Percentiles rank a stretch among this genome's conserved stretches.
phyloP scores from a whole-genome alignment of 2,888 invertebrate species.

The Abscondita cerata region DNA sequence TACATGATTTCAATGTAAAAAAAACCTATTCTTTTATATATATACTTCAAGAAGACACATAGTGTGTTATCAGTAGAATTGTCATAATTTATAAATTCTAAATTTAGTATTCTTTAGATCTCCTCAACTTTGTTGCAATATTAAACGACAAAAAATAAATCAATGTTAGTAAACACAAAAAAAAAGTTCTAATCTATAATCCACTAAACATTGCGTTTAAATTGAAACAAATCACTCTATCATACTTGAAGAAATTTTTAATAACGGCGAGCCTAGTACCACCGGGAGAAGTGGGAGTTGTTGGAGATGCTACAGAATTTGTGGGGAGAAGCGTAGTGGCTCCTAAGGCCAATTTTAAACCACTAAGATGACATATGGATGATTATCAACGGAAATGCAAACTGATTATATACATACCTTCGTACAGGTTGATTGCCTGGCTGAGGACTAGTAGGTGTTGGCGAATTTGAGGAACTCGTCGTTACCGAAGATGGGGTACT shows the following conservation, averaged over 20 bases:
- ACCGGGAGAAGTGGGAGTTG: slow-evolving; percentile 54
- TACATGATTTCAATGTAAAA: too few species aligned
- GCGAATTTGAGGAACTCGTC: slow-evolving; percentile 48
- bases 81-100: too few species aligned
- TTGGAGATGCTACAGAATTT: slow-evolving; percentile 49
- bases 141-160: not conserved
- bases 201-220: slow-evolving; percentile 12
- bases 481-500: slow-evolving; percentile 40
- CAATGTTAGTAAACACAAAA: slow-evolving; percentile 8
- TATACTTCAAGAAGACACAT: too few species aligned
- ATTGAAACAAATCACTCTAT: slow-evolving; percentile 30
- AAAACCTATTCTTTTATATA: too few species aligned
- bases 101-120: too few species aligned
- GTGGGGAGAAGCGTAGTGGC: slow-evolving; percentile 49
- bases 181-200: slow-evolving; percentile 19
- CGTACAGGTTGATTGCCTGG: slow-evolving; percentile 60
- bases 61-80: too few species aligned
- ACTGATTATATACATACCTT: slow-evolving; percentile 56
- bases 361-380: slow-evolving; percentile 42
- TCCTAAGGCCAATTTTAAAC: slow-evolving; percentile 54
- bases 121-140: not conserved
- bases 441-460: slow-evolving; percentile 53
- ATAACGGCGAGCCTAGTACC: slow-evolving; percentile 85
- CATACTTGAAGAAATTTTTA: slow-evolving; percentile 96
- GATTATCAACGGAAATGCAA: slow-evolving; percentile 36